phyloP scores from a whole-genome alignment of 2,113 vertebrate species.

The Natator depressus region DNA sequence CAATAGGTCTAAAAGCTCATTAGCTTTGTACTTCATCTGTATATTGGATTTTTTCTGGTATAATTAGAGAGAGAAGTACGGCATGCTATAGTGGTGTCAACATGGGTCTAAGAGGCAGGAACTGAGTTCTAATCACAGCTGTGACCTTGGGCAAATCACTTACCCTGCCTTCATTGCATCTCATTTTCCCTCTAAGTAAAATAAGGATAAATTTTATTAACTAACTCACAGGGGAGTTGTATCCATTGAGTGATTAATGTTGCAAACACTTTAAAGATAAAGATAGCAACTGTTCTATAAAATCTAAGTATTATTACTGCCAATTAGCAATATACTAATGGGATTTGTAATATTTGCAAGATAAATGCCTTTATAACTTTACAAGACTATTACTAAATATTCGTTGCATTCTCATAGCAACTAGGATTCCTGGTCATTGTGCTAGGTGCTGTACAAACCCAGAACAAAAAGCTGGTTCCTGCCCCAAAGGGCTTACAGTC shows the following conservation, averaged over 20 bases:
- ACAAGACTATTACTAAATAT: not conserved
- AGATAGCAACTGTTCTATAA: not conserved
- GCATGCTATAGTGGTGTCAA: not conserved
- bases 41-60: conserved; percentile 24
- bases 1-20: not conserved
- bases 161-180: not conserved
- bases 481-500: not conserved
- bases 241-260: conserved; percentile 5
- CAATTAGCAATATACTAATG: not conserved
- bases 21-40: conserved; percentile 17
- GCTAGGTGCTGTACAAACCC: not conserved
- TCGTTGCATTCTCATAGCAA: not conserved
- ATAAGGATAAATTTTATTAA: not conserved
- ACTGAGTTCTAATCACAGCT: not conserved
- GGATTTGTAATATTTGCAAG: not conserved
- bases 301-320: not conserved
- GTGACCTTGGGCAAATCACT: conserved; percentile 16
- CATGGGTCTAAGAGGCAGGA: not conserved
- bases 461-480: not conserved
- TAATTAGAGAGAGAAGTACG: conserved; percentile 17
- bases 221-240: not conserved
- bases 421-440: not conserved
- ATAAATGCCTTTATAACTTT: not conserved
- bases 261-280: not conserved
- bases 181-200: not conserved